Percentiles rank a stretch among this genome's conserved stretches.
Evolutionary conservation across 2,113 vertebrate species (phyloP).

Genomic region (Stegastes partitus): DNA sequence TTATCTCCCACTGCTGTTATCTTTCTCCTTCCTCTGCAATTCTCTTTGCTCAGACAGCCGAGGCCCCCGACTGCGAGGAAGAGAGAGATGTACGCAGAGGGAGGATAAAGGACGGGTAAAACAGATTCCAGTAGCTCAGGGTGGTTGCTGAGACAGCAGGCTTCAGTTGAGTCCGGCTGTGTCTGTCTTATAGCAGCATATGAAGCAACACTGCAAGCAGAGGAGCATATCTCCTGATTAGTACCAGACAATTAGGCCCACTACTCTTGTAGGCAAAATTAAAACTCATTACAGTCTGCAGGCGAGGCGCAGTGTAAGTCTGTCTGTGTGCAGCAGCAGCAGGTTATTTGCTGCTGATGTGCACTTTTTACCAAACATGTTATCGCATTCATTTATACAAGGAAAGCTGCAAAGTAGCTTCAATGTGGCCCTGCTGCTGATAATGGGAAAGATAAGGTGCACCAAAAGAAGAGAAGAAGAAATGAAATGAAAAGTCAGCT

Average conservation of each 20-base stretch:
- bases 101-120: constrained; percentile 33
- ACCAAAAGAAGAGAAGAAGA: too few relatives aligned
- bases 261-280: constrained; percentile 21
- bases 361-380: constrained; percentile 38
- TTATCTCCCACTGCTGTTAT: constrained; percentile 55
- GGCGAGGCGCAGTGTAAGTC: background rate
- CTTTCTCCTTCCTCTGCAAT: constrained; percentile 49
- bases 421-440: background rate
- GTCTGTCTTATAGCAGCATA: constrained; percentile 10
- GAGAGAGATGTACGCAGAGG: constrained; percentile 5
- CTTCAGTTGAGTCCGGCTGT: background rate
- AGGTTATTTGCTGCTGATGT: constrained; percentile 45
- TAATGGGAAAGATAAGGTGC: background rate
- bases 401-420: constrained; percentile 14
- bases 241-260: constrained; percentile 45
- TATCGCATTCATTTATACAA: constrained; percentile 17
- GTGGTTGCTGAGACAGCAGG: constrained; percentile 65
- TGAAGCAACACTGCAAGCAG: background rate
- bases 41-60: constrained; percentile 45
- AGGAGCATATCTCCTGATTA: constrained; percentile 41
- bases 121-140: constrained; percentile 33
- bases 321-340: constrained; percentile 12
- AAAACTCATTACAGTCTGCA: constrained; percentile 38
- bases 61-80: constrained; percentile 44
- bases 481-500: background rate